A percentile compares a stretch with the other conserved stretches of the same genome.
Evolutionary conservation across 2,113 vertebrate species (phyloP).

Genomic region (Lucifuga dentata): DNA sequence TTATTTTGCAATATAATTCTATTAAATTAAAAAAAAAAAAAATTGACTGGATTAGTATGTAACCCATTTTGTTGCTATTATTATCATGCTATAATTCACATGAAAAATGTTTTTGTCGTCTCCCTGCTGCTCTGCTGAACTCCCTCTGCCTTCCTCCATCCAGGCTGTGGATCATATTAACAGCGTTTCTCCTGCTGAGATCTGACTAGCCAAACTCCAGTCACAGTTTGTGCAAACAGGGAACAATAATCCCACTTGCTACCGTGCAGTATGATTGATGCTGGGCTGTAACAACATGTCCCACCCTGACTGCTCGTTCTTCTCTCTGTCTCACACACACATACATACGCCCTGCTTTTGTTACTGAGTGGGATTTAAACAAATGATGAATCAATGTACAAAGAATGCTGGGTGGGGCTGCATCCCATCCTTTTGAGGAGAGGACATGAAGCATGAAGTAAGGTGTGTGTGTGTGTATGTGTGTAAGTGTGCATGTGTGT

Average conservation of each 20-base stretch:
- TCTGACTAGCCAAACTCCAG: conserved; percentile 52
- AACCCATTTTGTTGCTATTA: no score
- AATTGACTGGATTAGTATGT: no score
- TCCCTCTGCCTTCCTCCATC: conserved; percentile 8
- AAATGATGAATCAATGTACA: conserved; percentile 75
- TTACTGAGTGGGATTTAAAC: conserved; percentile 68
- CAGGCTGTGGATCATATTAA: conserved; percentile 24
- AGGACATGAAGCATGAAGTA: conserved; percentile 42
- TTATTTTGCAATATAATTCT: no score
- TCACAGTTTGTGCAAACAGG: conserved; percentile 25
- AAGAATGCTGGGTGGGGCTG: conserved; percentile 79
- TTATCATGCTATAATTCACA: no score
- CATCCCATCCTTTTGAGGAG: conserved; percentile 64
- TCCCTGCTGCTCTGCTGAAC: conserved; percentile 8
- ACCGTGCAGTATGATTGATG: conserved; percentile 67
- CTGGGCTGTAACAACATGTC: conserved; percentile 68
- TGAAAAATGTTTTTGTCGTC: not conserved
- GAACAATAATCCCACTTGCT: conserved; percentile 70
- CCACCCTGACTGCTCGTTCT: conserved; percentile 58
- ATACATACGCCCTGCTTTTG: conserved; percentile 63
- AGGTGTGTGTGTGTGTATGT: conserved; percentile 34
- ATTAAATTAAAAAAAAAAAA: no score
- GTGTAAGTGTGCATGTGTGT: conserved; percentile 13
- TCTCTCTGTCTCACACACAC: conserved; percentile 37
- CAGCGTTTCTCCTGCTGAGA: conserved; percentile 36